Evolutionary conservation across 1,140 invertebrate species (phyloP), one percentile per base, ranked within the genome.

Genomic region (Bombus fervidus): DNA sequence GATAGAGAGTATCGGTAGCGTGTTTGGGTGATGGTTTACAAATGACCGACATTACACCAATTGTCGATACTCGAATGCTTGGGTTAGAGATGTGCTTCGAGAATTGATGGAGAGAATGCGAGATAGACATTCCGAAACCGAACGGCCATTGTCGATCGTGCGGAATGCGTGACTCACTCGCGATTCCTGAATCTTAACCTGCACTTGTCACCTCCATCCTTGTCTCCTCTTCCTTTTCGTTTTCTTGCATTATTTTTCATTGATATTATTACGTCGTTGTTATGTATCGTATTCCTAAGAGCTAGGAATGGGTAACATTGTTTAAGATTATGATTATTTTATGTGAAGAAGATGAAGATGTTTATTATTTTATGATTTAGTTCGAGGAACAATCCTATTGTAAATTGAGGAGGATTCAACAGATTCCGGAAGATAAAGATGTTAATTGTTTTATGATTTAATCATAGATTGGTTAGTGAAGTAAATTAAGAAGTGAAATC

Each of bases 41-140:
- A 72, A 86, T 71, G 77, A 71, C 66, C 69, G 89, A 90, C 86
- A 87, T 90, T 71, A 79, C 69, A 62, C 76, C 68, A 68, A 57
- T 59, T 69, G 73, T 76, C 81, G 78, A 78, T 43, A 72, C 41
- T 69, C 9, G 66, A 81, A 87, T 69, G 86, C 66, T 68, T 85
- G 43, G 57, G 83, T 76, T 79, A 75, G 78, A 89, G 57, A 69
- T 73, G 85, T 64, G 76, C 80, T 69, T 81, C 64, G 62, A 59
- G 72, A 34, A 71, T 37, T 59, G 71, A 82, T 18, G 64, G 64
- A 66, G 64, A 41, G 39, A 25, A 41, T 59, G 69, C 15, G 83
- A 77, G 22, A n/a, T 62, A 77, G 80, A 86, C n/a, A 73, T 74
- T 28, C 80, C 10, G 12, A 43, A 82, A 71, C n/a, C 80, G 39